Evolutionary conservation across 2,113 vertebrate genomes (phyloP).

Genomic region (Brachypodius melanocephalos): DNA sequence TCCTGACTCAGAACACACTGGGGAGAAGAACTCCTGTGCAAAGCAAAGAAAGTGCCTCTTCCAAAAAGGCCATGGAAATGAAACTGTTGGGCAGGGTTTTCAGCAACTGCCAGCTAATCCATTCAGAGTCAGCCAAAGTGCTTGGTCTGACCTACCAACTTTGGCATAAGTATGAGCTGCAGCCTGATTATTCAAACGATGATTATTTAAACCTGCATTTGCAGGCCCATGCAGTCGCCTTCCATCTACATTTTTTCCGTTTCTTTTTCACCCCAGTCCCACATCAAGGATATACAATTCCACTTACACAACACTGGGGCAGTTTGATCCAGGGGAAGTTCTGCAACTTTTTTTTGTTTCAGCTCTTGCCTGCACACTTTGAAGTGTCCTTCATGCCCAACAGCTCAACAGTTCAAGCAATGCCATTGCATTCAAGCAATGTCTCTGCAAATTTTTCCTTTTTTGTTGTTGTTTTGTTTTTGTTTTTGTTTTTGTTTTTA

Average conservation of each 20-base stretch:
- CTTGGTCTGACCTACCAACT: constrained; percentile 46
- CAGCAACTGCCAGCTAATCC: constrained; percentile 16
- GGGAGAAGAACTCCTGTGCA: constrained; percentile 50
- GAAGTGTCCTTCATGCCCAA: not conserved
- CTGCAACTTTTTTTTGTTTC: not conserved
- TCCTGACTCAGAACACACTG: constrained; percentile 33
- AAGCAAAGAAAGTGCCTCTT: constrained; percentile 48
- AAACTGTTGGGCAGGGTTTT: constrained; percentile 63
- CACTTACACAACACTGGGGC: not conserved
- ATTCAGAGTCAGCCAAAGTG: constrained; percentile 43
- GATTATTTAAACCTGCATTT: not conserved
- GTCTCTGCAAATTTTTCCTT: no score
- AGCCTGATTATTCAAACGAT: not conserved
- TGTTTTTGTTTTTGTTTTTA: not conserved
- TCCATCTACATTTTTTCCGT: not conserved
- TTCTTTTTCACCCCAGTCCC: accelerated
- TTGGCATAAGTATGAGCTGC: not conserved
- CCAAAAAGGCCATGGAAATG: constrained; percentile 59
- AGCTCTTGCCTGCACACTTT: not conserved
- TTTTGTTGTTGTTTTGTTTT: not conserved
- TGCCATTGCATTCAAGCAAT: not conserved
- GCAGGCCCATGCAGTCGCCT: not conserved
- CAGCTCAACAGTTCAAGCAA: not conserved
- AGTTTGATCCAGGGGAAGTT: not conserved
- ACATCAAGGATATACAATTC: not conserved